Evolutionary conservation across 2,113 vertebrate genomes (phyloP).

Genomic region (Dasyornis broadbenti): DNA sequence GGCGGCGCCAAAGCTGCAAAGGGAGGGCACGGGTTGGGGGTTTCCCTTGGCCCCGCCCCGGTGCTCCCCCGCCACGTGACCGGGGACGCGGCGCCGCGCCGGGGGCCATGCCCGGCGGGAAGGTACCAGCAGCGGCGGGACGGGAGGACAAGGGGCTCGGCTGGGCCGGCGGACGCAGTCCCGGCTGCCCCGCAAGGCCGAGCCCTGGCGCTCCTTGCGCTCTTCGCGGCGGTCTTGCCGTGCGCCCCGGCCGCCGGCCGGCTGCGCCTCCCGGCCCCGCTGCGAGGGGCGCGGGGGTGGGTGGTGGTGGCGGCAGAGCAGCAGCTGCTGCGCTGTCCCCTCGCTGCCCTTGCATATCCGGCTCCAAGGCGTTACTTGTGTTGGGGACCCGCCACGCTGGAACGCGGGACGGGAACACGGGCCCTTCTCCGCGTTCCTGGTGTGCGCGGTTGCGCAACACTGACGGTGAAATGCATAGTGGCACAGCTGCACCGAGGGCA

Average conservation of each 20-base stretch:
- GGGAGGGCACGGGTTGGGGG: neutral
- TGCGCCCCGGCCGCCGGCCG: neutral
- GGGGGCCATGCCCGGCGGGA: slow-evolving; percentile 29
- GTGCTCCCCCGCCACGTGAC: slow-evolving; percentile 6
- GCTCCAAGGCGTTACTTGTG: fast-evolving
- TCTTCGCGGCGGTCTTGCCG: neutral
- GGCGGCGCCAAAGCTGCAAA: slow-evolving; percentile 23
- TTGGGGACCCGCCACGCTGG: neutral
- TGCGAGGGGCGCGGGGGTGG: neutral
- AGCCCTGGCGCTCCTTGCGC: too few relatives aligned
- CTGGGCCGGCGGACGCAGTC: neutral
- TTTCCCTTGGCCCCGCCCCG: neutral
- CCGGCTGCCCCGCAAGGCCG: neutral
- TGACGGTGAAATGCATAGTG: neutral
- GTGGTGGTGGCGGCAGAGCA: fast-evolving
- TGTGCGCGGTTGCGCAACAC: neutral
- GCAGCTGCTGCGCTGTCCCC: neutral
- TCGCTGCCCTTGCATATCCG: neutral
- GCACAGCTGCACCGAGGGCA: neutral
- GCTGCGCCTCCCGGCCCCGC: neutral
- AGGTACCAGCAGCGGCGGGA: neutral
- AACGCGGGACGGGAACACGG: neutral
- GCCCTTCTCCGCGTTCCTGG: neutral
- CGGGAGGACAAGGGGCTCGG: neutral
- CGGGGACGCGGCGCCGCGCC: neutral